phyloP scores from a whole-genome alignment of 2,113 vertebrate genomes.

The Peromyscus californicus region DNA sequence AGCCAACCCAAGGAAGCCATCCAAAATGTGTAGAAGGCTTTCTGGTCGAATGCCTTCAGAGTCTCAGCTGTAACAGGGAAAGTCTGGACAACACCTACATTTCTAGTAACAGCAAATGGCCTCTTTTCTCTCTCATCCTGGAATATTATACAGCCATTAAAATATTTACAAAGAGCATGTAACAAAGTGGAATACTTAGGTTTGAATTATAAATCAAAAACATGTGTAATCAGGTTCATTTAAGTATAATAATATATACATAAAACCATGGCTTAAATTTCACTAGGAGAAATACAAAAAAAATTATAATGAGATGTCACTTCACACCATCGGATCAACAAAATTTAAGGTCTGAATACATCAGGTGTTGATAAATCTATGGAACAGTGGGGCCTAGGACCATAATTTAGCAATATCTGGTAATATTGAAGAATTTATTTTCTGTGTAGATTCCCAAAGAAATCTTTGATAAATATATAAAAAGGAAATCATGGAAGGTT shows the following conservation, averaged over 20 bases:
- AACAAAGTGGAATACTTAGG: neutral
- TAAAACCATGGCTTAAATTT: constrained; percentile 23
- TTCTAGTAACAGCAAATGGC: neutral
- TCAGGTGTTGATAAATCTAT: neutral
- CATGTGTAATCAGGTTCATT: neutral
- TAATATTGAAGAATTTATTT: constrained; percentile 41
- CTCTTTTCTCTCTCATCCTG: neutral
- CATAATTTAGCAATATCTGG: constrained; percentile 21
- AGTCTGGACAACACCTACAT: constrained; percentile 18
- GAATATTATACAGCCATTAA: neutral
- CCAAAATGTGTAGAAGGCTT: constrained; percentile 62
- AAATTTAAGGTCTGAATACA: constrained; percentile 31
- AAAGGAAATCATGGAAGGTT: neutral
- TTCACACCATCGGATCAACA: neutral
- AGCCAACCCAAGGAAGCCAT: constrained; percentile 51
- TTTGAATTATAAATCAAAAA: neutral
- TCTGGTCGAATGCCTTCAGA: neutral
- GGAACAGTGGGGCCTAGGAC: neutral
- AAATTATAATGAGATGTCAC: constrained; percentile 14
- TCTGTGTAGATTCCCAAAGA: neutral
- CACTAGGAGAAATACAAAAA: neutral
- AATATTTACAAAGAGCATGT: neutral
- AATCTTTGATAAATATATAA: neutral
- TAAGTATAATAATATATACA: constrained; percentile 1
- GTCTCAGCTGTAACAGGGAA: neutral